phyloP scores from a whole-genome alignment of 2,113 vertebrate species.

The Ginglymostoma cirratum region DNA sequence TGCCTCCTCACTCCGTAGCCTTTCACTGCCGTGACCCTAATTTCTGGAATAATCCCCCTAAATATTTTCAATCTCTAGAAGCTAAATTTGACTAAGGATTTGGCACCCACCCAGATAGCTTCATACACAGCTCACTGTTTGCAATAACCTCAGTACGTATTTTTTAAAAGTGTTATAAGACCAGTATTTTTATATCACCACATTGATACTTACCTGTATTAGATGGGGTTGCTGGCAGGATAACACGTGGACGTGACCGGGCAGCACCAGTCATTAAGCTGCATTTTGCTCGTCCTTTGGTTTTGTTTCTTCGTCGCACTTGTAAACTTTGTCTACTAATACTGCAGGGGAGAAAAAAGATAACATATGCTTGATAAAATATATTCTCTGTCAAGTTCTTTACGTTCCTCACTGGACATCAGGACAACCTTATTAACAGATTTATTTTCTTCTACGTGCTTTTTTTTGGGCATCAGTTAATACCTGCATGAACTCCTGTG shows the following conservation, averaged over 20 bases:
- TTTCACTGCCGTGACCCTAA: neutral
- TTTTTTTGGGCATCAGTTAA: neutral
- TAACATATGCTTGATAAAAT: neutral
- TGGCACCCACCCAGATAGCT: neutral
- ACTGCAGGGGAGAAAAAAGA: neutral
- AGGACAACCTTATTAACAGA: neutral
- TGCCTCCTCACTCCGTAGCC: too few relatives aligned
- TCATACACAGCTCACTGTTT: too few relatives aligned
- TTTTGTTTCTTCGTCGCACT: neutral
- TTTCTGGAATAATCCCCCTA: neutral
- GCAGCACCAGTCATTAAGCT: neutral
- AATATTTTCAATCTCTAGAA: neutral
- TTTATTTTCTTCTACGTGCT: neutral
- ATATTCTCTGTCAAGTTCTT: neutral
- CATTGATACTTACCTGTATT: neutral
- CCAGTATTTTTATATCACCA: neutral
- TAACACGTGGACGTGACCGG: constrained; percentile 20
- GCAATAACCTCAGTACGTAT: too few relatives aligned
- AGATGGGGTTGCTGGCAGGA: constrained; percentile 19
- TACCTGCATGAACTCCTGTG: neutral
- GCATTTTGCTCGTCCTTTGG: neutral
- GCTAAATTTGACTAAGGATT: neutral
- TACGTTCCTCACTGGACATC: neutral
- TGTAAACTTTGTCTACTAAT: neutral
- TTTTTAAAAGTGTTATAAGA: neutral